Percentiles rank a stretch among this genome's conserved stretches.
Conservation (phyloP, 2,888 invertebrate genomes). For the Ichneumoninae sp. region DNA sequence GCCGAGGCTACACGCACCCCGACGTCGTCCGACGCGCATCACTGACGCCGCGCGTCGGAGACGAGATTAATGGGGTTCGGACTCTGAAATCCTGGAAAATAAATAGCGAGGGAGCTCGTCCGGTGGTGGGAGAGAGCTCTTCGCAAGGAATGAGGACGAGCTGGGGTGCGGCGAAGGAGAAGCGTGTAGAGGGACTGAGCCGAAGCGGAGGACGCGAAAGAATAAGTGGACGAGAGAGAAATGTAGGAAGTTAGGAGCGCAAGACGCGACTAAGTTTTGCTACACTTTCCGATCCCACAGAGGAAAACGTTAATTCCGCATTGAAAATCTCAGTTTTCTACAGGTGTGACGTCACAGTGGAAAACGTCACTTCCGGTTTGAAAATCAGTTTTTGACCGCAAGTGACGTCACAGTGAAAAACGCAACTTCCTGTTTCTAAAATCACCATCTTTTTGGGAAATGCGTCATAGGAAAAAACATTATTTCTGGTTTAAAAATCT, state of each 20-base stretch:
- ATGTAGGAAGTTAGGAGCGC: slow-evolving; percentile 39
- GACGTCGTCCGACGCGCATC: slow-evolving; percentile 84
- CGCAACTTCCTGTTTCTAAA: too few species aligned
- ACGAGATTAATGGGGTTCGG: slow-evolving; percentile 83
- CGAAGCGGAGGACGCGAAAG: slow-evolving; percentile 64
- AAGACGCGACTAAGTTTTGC: slow-evolving; percentile 40
- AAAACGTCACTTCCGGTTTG: too few species aligned
- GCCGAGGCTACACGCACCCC: slow-evolving; percentile 77
- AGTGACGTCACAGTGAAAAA: too few species aligned
- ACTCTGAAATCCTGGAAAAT: slow-evolving; percentile 84
- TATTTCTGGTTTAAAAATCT: too few species aligned
- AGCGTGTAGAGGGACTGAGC: slow-evolving; percentile 69
- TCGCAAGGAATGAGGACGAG: slow-evolving; percentile 39
- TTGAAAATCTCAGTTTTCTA: too few species aligned
- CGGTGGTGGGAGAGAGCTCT: slow-evolving; percentile 70
- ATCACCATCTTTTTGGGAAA: too few species aligned
- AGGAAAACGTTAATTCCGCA: slow-evolving; percentile 4
- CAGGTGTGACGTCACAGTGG: too few species aligned
- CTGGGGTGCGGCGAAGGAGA: slow-evolving; percentile 55
- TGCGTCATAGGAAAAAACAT: too few species aligned
- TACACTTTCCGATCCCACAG: slow-evolving; percentile 2
- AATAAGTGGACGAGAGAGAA: slow-evolving; percentile 39
- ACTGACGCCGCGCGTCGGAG: slow-evolving; percentile 79
- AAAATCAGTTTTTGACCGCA: too few species aligned
- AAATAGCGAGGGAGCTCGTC: slow-evolving; percentile 80